A percentile compares a stretch with the other conserved stretches of the same genome.
These are phyloP conservation scores for Paraescarpia echinospica DNA, from an alignment of 1,140 invertebrate species.

Conservation along the genomic window DNA sequence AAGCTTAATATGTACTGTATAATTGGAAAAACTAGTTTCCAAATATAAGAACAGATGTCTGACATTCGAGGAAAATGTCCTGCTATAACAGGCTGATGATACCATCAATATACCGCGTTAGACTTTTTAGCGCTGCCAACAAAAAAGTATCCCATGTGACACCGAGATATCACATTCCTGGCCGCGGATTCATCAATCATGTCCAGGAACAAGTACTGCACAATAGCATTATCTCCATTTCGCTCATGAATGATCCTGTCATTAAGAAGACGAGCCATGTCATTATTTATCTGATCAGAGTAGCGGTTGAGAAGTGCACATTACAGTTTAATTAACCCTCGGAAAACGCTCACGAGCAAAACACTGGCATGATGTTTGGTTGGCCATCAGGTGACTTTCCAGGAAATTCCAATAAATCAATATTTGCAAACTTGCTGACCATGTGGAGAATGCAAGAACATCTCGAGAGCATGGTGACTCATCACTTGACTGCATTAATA, in stretches of 20 bases:
- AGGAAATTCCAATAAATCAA: neutral
- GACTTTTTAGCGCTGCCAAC: too few species aligned
- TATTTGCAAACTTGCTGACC: neutral
- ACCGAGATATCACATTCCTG: neutral
- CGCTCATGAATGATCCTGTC: neutral
- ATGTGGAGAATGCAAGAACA: neutral
- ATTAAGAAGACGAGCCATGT: neutral
- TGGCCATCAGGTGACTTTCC: neutral
- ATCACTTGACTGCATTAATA: slow-evolving; percentile 15
- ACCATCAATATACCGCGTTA: too few species aligned
- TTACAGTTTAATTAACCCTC: neutral
- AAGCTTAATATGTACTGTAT: too few species aligned
- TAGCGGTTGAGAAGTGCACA: neutral
- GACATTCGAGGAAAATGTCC: too few species aligned
- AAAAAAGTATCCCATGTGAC: too few species aligned
- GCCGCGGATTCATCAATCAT: neutral
- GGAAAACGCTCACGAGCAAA: neutral
- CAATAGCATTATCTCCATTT: neutral
- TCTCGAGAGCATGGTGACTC: neutral
- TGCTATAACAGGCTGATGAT: too few species aligned
- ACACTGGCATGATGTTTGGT: neutral
- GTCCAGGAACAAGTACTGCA: neutral
- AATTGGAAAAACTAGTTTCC: too few species aligned
- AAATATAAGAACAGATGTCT: too few species aligned
- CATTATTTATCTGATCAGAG: neutral